Evolutionary conservation across 2,888 invertebrate genomes (phyloP), one percentile per base, ranked within the genome.

Genomic region (Creontiades dilutus): DNA sequence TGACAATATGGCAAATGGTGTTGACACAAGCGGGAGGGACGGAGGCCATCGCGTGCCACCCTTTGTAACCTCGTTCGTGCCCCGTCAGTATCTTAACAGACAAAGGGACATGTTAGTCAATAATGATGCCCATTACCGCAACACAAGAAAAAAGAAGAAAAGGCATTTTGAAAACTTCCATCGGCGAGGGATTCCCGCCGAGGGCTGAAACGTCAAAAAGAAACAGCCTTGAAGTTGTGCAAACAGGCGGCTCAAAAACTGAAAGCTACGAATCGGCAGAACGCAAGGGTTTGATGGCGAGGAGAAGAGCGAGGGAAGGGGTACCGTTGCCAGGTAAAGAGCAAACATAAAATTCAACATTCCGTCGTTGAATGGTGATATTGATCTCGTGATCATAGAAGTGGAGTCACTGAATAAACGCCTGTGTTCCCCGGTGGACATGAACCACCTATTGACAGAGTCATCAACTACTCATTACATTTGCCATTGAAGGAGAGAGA

Each of bases 1-100:
- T 88, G 88, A 78, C 88, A 88, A 88, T 88, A 88, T 52, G 55
- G 80, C 88, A 78, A 88, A 88, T 88, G 88, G 88, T 88, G 57
- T 88, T 88, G 88, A 88, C 88, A 55, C 80, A 88, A 88, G 80
- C 27, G 47, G 52, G 78, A 80, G 68, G 46, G 52, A 86, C 28
- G 46, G 37, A 37, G 37, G 19, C 87, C 46, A 68, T 88, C 55
- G 88, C 88, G 88, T 88, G 88, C 76, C 9, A 55, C 78, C 37
- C n/a, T 76, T 28, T n/a, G 13, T 12, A 19, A 19, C 27, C 86
- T 27, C 47, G 85, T 75, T 86, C 86, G 86, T 86, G 76, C 37
- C 78, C 47, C 52, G 78, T 78, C 48, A 19, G 52, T 55, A 76
- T 55, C 76, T 37, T 46, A n/a, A 75, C 86, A 68, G 75, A 47